Conservation (phyloP, 2,888 invertebrate species). For the Lasioglossum villosulum region DNA sequence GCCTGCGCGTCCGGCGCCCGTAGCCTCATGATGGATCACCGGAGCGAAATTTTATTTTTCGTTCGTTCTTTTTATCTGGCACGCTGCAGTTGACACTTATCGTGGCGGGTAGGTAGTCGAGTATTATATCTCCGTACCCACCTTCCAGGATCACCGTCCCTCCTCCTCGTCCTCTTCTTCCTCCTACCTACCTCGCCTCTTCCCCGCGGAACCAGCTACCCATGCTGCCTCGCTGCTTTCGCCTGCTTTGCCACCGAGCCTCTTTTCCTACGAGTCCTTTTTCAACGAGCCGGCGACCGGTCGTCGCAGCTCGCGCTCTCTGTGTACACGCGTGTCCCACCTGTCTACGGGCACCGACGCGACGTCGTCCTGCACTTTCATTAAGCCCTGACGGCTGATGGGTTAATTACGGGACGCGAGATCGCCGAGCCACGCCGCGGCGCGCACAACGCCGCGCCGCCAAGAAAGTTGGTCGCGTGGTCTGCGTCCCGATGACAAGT, state of each 20-base stretch:
- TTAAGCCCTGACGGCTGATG: conserved; percentile 75
- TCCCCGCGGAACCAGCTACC: neutral
- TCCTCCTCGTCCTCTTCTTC: conserved; percentile 53
- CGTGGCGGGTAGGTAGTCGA: conserved; percentile 74
- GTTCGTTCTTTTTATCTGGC: conserved; percentile 82
- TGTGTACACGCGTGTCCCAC: conserved; percentile 76
- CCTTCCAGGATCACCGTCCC: conserved; percentile 67
- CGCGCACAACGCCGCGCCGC: neutral
- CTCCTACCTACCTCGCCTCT: neutral
- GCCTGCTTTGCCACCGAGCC: neutral
- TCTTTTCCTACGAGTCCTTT: conserved; percentile 18
- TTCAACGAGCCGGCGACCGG: conserved; percentile 29
- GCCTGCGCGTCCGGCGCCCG: conserved; percentile 75
- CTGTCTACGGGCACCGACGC: conserved; percentile 68
- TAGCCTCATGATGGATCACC: conserved; percentile 83
- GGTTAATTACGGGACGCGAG: conserved; percentile 73
- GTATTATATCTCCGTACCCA: conserved; percentile 75
- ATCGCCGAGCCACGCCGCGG: conserved; percentile 1
- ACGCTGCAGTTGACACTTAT: conserved; percentile 84
- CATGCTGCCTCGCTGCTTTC: conserved; percentile 27
- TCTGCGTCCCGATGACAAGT: conserved; percentile 2
- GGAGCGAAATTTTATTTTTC: conserved; percentile 81
- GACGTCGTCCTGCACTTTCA: conserved; percentile 72
- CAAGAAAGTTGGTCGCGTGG: conserved; percentile 23
- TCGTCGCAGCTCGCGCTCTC: conserved; percentile 35